Evolutionary conservation across 1,140 invertebrate species (phyloP).

Genomic region (Meloidogyne hapla): DNA sequence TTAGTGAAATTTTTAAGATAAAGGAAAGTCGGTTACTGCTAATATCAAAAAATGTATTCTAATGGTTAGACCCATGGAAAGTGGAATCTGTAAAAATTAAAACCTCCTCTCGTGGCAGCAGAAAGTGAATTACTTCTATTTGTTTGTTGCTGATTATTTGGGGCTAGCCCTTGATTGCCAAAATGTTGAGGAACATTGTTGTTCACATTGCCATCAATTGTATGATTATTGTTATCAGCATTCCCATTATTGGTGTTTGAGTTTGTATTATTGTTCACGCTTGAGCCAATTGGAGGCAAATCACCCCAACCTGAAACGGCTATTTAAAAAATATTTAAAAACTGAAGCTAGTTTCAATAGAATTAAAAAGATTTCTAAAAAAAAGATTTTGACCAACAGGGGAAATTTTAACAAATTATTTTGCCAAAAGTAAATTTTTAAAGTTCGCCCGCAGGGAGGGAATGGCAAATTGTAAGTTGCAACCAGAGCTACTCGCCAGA

Average conservation of each 20-base stretch:
- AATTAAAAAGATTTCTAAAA: no score
- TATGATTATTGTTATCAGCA: not conserved
- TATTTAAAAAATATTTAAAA: not conserved
- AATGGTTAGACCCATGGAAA: no score
- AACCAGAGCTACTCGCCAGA: not conserved
- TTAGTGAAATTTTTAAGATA: no score
- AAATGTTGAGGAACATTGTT: not conserved
- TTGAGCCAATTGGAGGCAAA: conserved; percentile 16
- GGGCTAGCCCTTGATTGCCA: not conserved
- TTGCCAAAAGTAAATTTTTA: no score
- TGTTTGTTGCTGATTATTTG: conserved; percentile 7
- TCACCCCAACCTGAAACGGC: conserved; percentile 16
- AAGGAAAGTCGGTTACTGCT: no score
- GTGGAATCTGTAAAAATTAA: no score
- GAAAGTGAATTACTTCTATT: not conserved
- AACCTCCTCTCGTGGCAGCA: not conserved
- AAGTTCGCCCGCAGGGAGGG: not conserved
- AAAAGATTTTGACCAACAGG: no score
- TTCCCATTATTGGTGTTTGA: not conserved
- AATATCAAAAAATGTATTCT: no score
- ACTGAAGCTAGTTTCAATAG: not conserved
- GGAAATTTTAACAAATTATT: no score
- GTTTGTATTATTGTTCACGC: not conserved
- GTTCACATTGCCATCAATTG: not conserved
- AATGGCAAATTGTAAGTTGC: not conserved